Percentiles rank a stretch among this genome's conserved stretches.
These are phyloP conservation scores for Amyelois transitella DNA, from an alignment of 1,140 invertebrate species.

Conservation along the genomic window DNA sequence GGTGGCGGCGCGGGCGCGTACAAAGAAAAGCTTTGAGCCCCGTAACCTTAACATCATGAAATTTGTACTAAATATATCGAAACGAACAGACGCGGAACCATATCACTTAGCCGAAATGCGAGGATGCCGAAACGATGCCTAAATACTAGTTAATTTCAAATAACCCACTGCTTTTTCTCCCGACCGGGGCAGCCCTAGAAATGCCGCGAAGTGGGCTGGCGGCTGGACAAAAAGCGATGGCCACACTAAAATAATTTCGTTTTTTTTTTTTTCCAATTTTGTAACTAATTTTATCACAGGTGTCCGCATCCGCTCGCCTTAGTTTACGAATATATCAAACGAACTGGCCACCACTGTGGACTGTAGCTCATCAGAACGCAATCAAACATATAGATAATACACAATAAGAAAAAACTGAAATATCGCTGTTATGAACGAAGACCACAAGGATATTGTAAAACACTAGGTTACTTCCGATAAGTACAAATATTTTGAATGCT, in stretches of 20 bases:
- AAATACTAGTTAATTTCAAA: conserved; percentile 62
- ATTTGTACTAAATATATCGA: conserved; percentile 75
- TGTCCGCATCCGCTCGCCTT: conserved; percentile 59
- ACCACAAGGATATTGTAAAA: conserved; percentile 71
- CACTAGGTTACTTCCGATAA: conserved; percentile 37
- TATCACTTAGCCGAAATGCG: conserved; percentile 72
- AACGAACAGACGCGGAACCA: conserved; percentile 57
- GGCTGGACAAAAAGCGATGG: conserved; percentile 16
- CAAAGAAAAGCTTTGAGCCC: conserved; percentile 73
- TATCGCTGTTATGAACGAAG: conserved; percentile 68
- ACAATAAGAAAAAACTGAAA: conserved; percentile 52
- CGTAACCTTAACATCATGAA: conserved; percentile 73
- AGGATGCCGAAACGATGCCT: conserved; percentile 70
- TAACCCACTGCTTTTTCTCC: not conserved
- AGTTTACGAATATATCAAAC: conserved; percentile 68
- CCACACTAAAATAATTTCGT: conserved; percentile 60
- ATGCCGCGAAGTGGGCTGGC: conserved; percentile 7
- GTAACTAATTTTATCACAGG: conserved; percentile 69
- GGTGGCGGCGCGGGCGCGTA: conserved; percentile 42
- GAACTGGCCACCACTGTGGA: conserved; percentile 42
- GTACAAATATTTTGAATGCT: conserved; percentile 56
- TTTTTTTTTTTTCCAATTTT: conserved; percentile 53
- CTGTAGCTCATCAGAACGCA: conserved; percentile 43
- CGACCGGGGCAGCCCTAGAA: not conserved
- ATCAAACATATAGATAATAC: conserved; percentile 42